phyloP scores from a whole-genome alignment of 2,888 invertebrate genomes.

The Eupithecia vulgata region DNA sequence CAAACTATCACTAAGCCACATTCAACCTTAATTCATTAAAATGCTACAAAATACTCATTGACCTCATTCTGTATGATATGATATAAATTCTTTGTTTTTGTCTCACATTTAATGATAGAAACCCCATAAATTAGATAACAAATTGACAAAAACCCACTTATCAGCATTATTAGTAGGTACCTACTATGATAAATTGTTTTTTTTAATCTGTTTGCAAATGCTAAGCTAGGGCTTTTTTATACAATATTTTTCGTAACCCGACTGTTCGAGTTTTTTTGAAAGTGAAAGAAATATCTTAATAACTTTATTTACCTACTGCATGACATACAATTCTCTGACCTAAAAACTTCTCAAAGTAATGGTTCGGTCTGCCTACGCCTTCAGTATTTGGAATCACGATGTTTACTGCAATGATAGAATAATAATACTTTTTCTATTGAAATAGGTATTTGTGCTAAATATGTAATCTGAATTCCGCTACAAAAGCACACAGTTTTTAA shows the following conservation, averaged over 20 bases:
- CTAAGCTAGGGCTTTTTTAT: too few relatives aligned
- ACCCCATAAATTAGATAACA: not conserved
- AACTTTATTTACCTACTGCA: too few relatives aligned
- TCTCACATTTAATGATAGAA: not conserved
- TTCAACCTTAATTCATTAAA: constrained; percentile 35
- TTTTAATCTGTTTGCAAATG: too few relatives aligned
- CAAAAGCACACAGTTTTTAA: too few relatives aligned
- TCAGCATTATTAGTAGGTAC: not conserved
- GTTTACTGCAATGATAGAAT: too few relatives aligned
- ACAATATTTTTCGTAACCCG: too few relatives aligned
- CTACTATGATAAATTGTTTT: not conserved
- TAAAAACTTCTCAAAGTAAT: constrained; percentile 2
- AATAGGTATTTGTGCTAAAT: not conserved
- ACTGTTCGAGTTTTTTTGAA: not conserved
- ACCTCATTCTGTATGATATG: constrained; percentile 8
- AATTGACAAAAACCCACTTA: not conserved
- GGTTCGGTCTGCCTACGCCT: not conserved
- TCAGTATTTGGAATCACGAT: not conserved
- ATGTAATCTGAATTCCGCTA: not conserved
- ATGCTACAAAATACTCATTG: constrained; percentile 7
- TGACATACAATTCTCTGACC: not conserved
- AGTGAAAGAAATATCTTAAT: not conserved
- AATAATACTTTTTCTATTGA: not conserved
- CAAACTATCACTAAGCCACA: constrained; percentile 22
- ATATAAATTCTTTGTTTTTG: not conserved